phyloP scores from a whole-genome alignment of 1,140 invertebrate species.

The Megalonaias nervosa region DNA sequence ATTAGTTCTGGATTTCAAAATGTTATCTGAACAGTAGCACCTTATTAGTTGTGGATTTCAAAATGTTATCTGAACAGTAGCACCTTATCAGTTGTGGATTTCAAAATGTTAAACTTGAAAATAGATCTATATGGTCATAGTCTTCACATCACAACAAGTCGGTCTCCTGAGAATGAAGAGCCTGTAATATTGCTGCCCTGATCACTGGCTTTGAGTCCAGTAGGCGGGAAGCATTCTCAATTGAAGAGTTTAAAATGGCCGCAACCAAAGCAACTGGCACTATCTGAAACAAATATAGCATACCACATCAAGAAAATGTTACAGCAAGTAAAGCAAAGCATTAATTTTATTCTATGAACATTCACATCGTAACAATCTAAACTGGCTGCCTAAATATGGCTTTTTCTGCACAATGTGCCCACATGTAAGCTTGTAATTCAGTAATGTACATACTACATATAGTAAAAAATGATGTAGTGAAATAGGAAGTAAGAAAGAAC shows the following conservation, averaged over 20 bases:
- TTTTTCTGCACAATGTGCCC: neutral
- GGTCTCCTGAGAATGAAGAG: conserved; percentile 1
- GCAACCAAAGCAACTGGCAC: conserved; percentile 55
- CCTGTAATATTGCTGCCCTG: conserved; percentile 43
- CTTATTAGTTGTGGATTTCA: no score
- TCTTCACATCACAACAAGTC: no score
- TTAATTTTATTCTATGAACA: neutral
- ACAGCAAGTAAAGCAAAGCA: neutral
- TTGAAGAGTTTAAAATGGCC: conserved; percentile 37
- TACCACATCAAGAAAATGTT: neutral
- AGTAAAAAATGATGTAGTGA: no score
- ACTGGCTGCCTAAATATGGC: neutral
- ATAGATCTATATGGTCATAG: no score
- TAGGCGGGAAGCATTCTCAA: conserved; percentile 42
- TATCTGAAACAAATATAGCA: conserved; percentile 41
- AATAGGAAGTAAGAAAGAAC: no score
- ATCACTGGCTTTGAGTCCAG: conserved; percentile 51
- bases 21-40: no score
- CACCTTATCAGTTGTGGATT: no score
- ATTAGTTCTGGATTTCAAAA: no score
- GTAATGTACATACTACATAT: no score
- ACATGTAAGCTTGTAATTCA: no score
- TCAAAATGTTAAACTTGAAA: no score
- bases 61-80: no score
- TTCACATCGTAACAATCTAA: neutral